A percentile compares a stretch with the other conserved stretches of the same genome.
Conservation (phyloP, 2,888 invertebrate genomes). For the Steinernema scapterisci region DNA sequence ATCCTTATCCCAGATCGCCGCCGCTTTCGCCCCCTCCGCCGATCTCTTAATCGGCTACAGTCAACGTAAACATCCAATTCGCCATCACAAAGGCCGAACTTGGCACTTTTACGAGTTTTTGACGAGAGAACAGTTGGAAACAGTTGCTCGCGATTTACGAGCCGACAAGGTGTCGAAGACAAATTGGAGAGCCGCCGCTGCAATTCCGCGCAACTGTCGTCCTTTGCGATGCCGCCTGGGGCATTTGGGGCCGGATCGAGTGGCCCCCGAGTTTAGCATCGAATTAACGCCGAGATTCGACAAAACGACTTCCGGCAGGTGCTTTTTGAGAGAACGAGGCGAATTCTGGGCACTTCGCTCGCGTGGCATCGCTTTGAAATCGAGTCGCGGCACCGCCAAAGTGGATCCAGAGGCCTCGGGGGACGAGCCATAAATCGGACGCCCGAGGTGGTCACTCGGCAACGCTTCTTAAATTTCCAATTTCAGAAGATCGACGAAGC, state of each 20-base stretch:
- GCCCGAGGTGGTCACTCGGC: neutral
- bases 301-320: neutral
- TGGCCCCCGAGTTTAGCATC: neutral
- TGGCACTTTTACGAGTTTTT: neutral
- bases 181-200: neutral
- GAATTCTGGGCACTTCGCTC: neutral
- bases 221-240: neutral
- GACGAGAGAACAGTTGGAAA: neutral
- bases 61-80: neutral
- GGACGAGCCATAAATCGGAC: neutral
- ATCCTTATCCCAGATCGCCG: neutral
- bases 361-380: neutral
- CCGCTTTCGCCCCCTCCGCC: neutral
- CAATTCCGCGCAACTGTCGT: constrained; percentile 15
- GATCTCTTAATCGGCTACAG: neutral
- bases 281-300: too few relatives aligned
- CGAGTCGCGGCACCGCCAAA: neutral
- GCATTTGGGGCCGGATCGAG: neutral
- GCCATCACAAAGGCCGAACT: neutral
- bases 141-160: constrained; percentile 20
- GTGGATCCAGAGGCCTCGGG: neutral
- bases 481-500: constrained; percentile 90
- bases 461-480: constrained; percentile 25
- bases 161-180: constrained; percentile 11
- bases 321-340: neutral